These are phyloP conservation scores for Saimiri boliviensis DNA, from an alignment of 2,113 vertebrate genomes.

Conservation along the genomic window DNA sequence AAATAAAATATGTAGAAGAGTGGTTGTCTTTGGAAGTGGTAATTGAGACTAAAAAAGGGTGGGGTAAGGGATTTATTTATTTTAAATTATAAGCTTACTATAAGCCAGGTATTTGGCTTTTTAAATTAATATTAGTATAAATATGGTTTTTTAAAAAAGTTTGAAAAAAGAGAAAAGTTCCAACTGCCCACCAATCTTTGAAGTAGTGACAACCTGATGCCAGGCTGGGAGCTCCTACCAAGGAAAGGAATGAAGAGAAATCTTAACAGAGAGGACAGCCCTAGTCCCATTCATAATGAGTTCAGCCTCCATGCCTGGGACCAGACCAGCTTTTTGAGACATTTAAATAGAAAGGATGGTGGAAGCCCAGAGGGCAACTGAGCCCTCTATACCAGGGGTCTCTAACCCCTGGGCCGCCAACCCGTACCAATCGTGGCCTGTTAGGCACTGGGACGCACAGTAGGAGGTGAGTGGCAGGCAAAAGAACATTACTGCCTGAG, in stretches of 20 bases:
- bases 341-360: background rate
- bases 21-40: background rate
- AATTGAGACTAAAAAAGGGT: background rate
- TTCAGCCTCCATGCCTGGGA: background rate
- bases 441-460: too few species aligned
- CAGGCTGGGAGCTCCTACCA: background rate
- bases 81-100: background rate
- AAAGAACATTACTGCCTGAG: too few species aligned
- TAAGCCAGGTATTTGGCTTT: background rate
- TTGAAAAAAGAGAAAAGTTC: background rate
- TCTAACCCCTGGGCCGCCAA: too few species aligned
- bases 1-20: background rate
- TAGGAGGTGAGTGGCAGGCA: too few species aligned
- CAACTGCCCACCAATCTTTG: background rate
- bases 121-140: background rate
- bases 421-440: accelerated
- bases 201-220: background rate
- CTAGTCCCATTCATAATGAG: too few species aligned
- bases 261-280: too few species aligned
- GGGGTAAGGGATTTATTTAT: background rate
- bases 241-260: background rate
- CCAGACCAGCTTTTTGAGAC: background rate
- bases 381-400: background rate
- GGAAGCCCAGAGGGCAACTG: background rate
- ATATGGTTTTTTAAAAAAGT: background rate